Evolutionary conservation across 2,797 vertebrate species (phyloP).

Genomic region (Oryzias sinensis): DNA sequence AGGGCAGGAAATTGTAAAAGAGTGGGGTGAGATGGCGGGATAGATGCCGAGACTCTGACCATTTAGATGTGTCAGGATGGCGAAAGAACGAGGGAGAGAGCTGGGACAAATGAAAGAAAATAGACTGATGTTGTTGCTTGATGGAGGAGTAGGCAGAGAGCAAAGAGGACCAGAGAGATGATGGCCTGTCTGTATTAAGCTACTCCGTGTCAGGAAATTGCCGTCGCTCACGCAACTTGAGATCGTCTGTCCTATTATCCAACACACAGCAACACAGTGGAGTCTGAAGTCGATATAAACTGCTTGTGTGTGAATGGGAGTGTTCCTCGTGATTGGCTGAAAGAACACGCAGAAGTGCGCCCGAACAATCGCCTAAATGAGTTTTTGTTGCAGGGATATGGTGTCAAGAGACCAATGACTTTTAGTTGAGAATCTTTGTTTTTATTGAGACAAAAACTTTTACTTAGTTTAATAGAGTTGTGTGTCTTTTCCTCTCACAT

Average conservation of each 20-base stretch:
- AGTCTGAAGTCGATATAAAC: neutral
- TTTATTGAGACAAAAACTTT: too few species aligned
- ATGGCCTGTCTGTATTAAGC: constrained; percentile 47
- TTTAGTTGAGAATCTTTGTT: too few species aligned
- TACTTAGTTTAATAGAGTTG: too few species aligned
- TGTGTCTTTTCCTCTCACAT: too few species aligned
- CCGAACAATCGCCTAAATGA: too few species aligned
- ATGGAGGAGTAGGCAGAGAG: constrained; percentile 40
- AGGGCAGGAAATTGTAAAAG: constrained; percentile 44
- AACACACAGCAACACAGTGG: neutral
- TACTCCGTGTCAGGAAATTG: constrained; percentile 57
- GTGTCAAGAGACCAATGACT: too few species aligned
- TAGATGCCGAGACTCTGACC: constrained; percentile 19
- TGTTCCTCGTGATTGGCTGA: neutral
- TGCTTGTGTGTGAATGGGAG: too few species aligned
- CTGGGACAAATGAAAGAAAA: constrained; percentile 47
- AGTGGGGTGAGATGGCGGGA: constrained; percentile 22
- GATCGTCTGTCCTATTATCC: constrained; percentile 27
- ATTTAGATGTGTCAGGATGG: constrained; percentile 45
- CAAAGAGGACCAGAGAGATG: constrained; percentile 30
- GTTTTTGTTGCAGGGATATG: too few species aligned
- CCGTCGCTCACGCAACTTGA: constrained; percentile 28
- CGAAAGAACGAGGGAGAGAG: constrained; percentile 18
- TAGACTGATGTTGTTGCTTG: constrained; percentile 39
- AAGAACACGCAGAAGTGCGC: neutral